Base-by-base conservation (phyloP, 1,140 invertebrate species). In the Agraylea sexmaculata region DNA sequence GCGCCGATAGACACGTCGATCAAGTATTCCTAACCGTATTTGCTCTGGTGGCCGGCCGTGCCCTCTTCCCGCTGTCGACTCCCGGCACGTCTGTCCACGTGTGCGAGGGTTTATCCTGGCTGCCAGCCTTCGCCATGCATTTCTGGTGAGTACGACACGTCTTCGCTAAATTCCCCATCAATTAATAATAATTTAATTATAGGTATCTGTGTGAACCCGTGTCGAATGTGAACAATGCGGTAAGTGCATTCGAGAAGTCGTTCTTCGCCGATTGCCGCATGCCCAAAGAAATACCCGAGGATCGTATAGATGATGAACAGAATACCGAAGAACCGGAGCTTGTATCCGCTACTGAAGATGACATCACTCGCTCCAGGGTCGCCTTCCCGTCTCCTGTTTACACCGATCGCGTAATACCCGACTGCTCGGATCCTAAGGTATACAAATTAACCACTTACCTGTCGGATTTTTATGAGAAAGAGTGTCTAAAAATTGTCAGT, bases 81-180 rank as follows among this genome's bases (percentile, higher is more conserved):
- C 44, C 56, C 0, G 21, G 38, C 0, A n/a, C n/a, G n/a, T 33
- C 42, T 13, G 13, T 42, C 16, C 47, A 48, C 7, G 40, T 44
- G 4, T 53, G 61, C 4, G 21, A 40, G 22, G 28, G 46, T 0
- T 52, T 87, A 5, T 77, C 84, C 54, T 92, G 88, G 88, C 75
- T 80, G 39, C 55, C 80, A 52, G 73, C 76, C 1, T 63, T 92
- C 8, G 82, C 78, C 8, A 56, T 86, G 25, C 80, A 88, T 58
- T 68, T 88, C 13, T 89, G 87, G 87, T 85, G 67, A 58, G 46
- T 57, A 10, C 38, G 28, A 15, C 10, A 13, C 12, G 5, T 31
- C n/a, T 29, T 38, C 17, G 7, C n/a, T 45, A 21, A 16, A 21
- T 43, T 11, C 10, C 10, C 18, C 11, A 31, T 31, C 30, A 11